phyloP scores from a whole-genome alignment of 2,113 vertebrate species.

The Brachyhypopomus occidentalis region DNA sequence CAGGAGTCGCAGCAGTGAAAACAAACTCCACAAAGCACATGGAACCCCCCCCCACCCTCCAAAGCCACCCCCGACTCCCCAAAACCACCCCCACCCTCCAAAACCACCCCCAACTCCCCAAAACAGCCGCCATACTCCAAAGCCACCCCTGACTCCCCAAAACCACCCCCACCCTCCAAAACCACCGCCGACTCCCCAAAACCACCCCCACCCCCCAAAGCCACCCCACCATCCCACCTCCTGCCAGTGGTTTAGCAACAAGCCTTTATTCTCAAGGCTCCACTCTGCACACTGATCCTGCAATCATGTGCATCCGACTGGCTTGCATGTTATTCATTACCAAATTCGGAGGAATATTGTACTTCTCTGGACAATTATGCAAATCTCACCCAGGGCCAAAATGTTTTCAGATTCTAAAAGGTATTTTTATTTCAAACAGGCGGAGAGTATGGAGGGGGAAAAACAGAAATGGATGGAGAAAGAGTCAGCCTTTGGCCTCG shows the following conservation, averaged over 20 bases:
- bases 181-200: too few relatives aligned
- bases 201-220: neutral
- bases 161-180: neutral
- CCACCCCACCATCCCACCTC: neutral
- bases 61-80: neutral
- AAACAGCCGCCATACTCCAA: too few relatives aligned
- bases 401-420: constrained; percentile 54
- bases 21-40: constrained; percentile 45
- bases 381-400: constrained; percentile 57
- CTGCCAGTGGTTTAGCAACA: constrained; percentile 24
- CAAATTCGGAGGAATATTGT: constrained; percentile 50
- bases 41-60: neutral
- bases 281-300: constrained; percentile 1
- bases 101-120: too few relatives aligned
- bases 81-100: neutral
- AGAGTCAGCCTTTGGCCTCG: constrained; percentile 51
- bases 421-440: constrained; percentile 11
- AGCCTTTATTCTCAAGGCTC: constrained; percentile 50
- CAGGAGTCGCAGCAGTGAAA: constrained; percentile 41
- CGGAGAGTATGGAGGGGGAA: neutral
- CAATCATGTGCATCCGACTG: constrained; percentile 44
- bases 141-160: too few relatives aligned
- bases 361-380: constrained; percentile 57
- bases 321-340: constrained; percentile 57
- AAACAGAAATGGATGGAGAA: constrained; percentile 43